A percentile compares a stretch with the other conserved stretches of the same genome.
phyloP scores from a whole-genome alignment of 2,797 vertebrate species.

The Catostomus latipinnis region DNA sequence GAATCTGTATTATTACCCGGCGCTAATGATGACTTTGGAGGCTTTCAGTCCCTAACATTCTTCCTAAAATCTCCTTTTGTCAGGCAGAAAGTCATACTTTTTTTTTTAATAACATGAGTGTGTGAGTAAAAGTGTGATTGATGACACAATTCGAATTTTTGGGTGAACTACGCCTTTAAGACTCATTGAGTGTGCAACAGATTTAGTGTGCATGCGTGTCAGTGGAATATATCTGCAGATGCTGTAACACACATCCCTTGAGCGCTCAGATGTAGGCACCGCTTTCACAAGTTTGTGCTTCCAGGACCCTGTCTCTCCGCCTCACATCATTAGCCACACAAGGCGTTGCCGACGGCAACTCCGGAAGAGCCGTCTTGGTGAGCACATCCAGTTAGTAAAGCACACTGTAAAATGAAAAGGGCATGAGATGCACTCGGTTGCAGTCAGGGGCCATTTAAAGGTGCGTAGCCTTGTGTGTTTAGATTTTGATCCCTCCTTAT shows the following conservation, averaged over 20 bases:
- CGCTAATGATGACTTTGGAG: too few relatives aligned
- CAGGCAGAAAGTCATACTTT: too few relatives aligned
- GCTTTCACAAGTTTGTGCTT: constrained; percentile 4
- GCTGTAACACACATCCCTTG: constrained; percentile 32
- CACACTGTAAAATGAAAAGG: constrained; percentile 19
- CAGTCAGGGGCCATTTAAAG: constrained; percentile 28
- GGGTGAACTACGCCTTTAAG: constrained; percentile 44
- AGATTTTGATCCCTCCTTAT: not conserved
- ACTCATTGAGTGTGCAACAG: constrained; percentile 31
- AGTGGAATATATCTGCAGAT: constrained; percentile 17
- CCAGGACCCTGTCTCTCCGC: constrained; percentile 18
- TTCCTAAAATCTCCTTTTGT: too few relatives aligned
- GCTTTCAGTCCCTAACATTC: too few relatives aligned
- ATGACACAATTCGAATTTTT: too few relatives aligned
- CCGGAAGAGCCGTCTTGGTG: constrained; percentile 24
- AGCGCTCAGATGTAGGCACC: not conserved
- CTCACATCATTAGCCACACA: constrained; percentile 43
- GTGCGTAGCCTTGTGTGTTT: constrained; percentile 18
- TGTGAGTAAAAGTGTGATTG: too few relatives aligned
- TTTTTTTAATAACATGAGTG: too few relatives aligned
- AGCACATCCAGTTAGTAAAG: constrained; percentile 27
- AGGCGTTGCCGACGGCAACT: constrained; percentile 46
- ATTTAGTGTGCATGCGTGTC: constrained; percentile 1
- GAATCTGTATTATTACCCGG: too few relatives aligned
- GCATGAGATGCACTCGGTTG: constrained; percentile 20